phyloP scores from a whole-genome alignment of 2,113 vertebrate genomes.

The Phrynosoma platyrhinos region DNA sequence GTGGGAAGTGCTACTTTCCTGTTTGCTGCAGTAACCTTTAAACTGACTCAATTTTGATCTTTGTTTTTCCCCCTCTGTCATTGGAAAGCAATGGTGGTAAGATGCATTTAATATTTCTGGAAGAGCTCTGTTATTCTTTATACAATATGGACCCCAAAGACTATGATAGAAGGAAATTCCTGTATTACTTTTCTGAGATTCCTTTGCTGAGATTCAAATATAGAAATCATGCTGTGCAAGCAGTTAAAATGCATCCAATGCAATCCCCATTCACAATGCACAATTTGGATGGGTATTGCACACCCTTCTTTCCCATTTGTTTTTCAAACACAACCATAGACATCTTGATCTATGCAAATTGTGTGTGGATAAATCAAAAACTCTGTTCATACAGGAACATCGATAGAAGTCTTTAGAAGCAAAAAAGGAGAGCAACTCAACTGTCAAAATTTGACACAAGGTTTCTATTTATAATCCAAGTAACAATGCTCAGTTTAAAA shows the following conservation, averaged over 20 bases:
- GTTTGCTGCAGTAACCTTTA: constrained; percentile 76
- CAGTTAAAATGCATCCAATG: not conserved
- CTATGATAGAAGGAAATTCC: not conserved
- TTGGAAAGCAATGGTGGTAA: not conserved
- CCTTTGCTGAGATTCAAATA: not conserved
- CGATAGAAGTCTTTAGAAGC: too few species aligned
- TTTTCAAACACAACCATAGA: not conserved
- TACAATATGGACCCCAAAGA: constrained; percentile 11
- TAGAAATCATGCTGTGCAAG: not conserved
- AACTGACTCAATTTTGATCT: constrained; percentile 56
- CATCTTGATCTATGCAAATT: not conserved
- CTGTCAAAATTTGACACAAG: too few species aligned
- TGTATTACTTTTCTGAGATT: constrained; percentile 24
- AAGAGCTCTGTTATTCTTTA: constrained; percentile 32
- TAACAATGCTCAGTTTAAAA: too few species aligned
- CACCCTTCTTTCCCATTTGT: not conserved
- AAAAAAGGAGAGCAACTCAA: too few species aligned
- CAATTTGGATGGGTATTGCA: not conserved
- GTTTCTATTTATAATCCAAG: too few species aligned
- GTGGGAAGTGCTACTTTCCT: constrained; percentile 74
- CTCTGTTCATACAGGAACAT: not conserved
- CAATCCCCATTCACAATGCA: not conserved
- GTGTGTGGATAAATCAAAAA: not conserved
- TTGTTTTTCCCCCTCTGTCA: constrained; percentile 57
- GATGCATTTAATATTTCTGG: constrained; percentile 10